Percentiles rank a stretch among this genome's conserved stretches.
These are phyloP conservation scores for Heptranchias perlo DNA, from an alignment of 2,113 vertebrate species.

Conservation along the genomic window DNA sequence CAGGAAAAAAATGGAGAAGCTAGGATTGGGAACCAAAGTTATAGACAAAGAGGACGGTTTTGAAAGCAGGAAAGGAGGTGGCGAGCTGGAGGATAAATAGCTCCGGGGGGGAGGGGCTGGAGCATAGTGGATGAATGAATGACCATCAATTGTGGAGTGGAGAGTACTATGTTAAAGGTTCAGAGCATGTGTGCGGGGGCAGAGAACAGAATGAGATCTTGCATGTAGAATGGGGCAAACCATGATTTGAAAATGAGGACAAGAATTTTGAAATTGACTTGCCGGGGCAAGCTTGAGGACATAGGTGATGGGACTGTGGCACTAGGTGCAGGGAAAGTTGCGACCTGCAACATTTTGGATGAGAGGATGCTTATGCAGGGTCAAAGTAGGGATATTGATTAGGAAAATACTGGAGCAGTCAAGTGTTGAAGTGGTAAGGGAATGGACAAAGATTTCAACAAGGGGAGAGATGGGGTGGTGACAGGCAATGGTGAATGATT, in stretches of 20 bases:
- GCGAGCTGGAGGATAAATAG: background rate
- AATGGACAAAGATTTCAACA: background rate
- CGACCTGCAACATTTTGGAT: background rate
- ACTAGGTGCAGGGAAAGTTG: background rate
- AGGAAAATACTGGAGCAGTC: background rate
- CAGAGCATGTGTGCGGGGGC: background rate
- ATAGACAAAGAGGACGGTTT: background rate
- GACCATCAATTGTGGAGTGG: background rate
- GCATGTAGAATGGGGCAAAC: background rate
- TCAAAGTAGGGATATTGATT: background rate
- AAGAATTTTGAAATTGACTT: background rate
- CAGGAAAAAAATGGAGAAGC: background rate
- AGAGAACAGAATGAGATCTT: background rate
- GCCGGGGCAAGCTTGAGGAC: background rate
- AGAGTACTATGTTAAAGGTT: background rate
- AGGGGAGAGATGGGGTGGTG: background rate
- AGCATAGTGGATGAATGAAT: background rate
- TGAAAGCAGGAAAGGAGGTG: background rate
- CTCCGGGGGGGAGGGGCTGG: background rate
- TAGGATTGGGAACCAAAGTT: background rate
- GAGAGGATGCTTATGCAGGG: background rate
- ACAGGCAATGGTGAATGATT: background rate
- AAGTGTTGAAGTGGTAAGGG: background rate
- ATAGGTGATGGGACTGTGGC: background rate
- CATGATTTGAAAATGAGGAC: background rate